A percentile compares a stretch with the other conserved stretches of the same genome.
Conservation (phyloP, 2,113 vertebrate species). For the Carassius gibelio region DNA sequence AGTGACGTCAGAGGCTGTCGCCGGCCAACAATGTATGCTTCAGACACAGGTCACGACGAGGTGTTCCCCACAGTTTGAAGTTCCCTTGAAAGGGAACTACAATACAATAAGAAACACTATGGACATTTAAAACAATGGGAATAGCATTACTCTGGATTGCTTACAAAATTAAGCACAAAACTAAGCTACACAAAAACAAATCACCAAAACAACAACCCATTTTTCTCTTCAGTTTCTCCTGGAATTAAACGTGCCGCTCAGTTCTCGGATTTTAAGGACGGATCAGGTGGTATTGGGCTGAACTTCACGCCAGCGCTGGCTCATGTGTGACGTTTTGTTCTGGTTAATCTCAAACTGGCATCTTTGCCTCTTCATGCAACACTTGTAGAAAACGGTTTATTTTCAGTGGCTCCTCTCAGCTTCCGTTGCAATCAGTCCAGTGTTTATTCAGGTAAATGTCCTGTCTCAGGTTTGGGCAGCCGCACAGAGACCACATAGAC, state of each 20-base stretch:
- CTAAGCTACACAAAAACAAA: neutral
- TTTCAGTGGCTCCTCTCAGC: constrained; percentile 36
- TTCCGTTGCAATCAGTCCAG: constrained; percentile 51
- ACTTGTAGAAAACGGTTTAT: constrained; percentile 8
- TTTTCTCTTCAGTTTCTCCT: no score
- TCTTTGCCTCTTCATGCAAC: constrained; percentile 16
- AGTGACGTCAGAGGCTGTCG: no score
- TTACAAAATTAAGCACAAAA: neutral
- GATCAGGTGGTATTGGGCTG: neutral
- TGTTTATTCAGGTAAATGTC: constrained; percentile 51
- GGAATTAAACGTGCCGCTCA: neutral
- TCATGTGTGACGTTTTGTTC: neutral
- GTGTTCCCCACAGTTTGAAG: no score
- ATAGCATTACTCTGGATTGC: neutral
- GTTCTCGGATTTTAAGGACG: neutral
- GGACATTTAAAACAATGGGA: neutral
- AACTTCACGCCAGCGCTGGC: neutral
- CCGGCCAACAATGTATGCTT: no score
- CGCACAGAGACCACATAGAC: constrained; percentile 32
- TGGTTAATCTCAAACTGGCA: neutral
- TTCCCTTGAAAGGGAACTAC: neutral
- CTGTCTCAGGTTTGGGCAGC: neutral
- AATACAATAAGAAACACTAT: no score
- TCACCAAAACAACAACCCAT: neutral
- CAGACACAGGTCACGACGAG: no score